Conservation (phyloP, 2,113 vertebrate species). For the Elaphurus davidianus region DNA sequence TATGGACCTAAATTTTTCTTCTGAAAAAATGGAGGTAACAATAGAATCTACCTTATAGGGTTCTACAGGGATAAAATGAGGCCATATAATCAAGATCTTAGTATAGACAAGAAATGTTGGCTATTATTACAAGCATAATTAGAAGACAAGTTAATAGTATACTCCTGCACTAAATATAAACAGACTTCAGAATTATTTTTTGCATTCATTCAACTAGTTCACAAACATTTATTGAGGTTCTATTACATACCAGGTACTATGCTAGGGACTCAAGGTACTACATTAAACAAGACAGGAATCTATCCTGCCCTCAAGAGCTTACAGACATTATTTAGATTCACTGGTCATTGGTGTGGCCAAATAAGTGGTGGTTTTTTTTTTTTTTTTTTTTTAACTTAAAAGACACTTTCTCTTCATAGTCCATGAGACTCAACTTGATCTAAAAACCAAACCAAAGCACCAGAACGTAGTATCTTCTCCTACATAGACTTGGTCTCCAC, state of each 20-base stretch:
- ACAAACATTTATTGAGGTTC: neutral
- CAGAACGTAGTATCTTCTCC: neutral
- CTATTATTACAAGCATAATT: slow-evolving; percentile 8
- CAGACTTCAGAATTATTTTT: neutral
- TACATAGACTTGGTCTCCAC: neutral
- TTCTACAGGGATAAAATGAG: neutral
- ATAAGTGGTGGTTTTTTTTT: neutral
- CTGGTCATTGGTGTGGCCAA: neutral
- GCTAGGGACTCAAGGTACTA: neutral
- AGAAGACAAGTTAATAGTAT: neutral
- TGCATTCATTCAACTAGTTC: neutral
- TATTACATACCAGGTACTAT: neutral
- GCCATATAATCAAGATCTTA: neutral
- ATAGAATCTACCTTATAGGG: neutral
- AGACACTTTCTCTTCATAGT: neutral
- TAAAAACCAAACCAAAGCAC: slow-evolving; percentile 32
- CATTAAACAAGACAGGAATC: neutral
- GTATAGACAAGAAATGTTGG: neutral
- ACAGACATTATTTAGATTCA: neutral
- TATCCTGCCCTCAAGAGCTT: neutral
- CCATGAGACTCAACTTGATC: neutral
- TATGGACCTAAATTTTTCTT: neutral
- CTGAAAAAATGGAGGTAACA: neutral
- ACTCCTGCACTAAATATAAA: slow-evolving; percentile 5
- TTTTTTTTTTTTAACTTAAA: neutral